Evolutionary conservation across 2,113 vertebrate species (phyloP), one percentile per base, ranked within the genome.

Genomic region (Dicentrarchus labrax): DNA sequence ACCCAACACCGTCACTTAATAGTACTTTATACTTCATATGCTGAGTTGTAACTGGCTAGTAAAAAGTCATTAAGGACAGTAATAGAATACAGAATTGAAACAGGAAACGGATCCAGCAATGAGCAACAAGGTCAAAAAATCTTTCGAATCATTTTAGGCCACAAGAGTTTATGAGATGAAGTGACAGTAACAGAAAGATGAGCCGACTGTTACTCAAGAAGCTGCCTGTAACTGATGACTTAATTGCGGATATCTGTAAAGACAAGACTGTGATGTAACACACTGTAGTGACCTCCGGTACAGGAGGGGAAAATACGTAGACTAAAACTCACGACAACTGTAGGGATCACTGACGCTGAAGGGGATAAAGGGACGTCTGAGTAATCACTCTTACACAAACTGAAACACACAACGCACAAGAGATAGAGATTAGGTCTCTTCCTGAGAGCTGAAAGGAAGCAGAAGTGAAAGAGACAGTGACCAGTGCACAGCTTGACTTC

Each of bases 401-500:
- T 48, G 41, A 72, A 50, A 82, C 64, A 47, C 1, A 71, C 16
- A 47, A 76, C 64, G 60, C 47, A 66, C 77, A 70, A 12, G 4
- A 39, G 17, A 72, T 7, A 48, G 15, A 84, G 84, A 78, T 69
- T 57, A 76, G 38, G 61, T 41, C 50, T 80, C 53, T 77, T 87
- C 67, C 57, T 85, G 76, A 76, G 36, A 4, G 12, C 72, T 47
- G 21, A 83, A 74, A 73, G 24, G 64, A 92, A 91, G 86, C 60
- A 93, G 90, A 90, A 93, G 90, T 90, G 88, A 88, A 80, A 89
- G 68, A 60, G 83, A 78, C 77, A 19, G 83, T 75, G 89, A 86
- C 87, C 83, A 82, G 76, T 1, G 17, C 79, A 65, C 54, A 15
- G 57, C 41, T 61, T 4, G 41, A 80, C 85, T 88, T 90, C 90